Conservation (phyloP, 2,888 invertebrate genomes). For the Prosopocoilus inquinatus region DNA sequence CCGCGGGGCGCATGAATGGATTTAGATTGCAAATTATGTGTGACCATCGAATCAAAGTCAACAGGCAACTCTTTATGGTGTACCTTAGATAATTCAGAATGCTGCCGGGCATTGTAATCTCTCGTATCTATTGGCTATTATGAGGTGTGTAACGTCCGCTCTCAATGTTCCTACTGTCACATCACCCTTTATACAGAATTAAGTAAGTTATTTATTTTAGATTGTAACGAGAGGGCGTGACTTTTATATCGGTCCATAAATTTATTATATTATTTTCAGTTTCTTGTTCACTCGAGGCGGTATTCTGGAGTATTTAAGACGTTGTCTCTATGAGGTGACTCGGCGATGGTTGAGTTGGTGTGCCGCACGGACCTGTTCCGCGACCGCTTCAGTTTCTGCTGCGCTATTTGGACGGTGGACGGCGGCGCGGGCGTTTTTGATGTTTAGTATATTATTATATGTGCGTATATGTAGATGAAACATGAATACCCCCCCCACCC, state of each 20-base stretch:
- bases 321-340: no score
- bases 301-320: no score
- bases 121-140: constrained; percentile 26
- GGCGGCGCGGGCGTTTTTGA: no score
- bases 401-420: no score
- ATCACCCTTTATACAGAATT: constrained; percentile 13
- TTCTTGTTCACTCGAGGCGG: no score
- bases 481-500: no score
- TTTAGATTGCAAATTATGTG: constrained; percentile 37
- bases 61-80: constrained; percentile 22
- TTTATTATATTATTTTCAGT: neutral
- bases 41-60: constrained; percentile 26
- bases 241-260: neutral
- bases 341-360: no score
- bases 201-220: constrained; percentile 23
- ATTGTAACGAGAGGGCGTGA: constrained; percentile 2
- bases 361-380: no score
- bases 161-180: constrained; percentile 14
- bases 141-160: constrained; percentile 25
- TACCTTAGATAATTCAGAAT: constrained; percentile 25
- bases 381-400: no score
- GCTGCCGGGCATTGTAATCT: constrained; percentile 26
- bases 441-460: no score
- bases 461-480: no score
- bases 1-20: constrained; percentile 30